Evolutionary conservation across 92 coral and sea anemone genomes (phyloP).

Genomic region (Porites lobata): DNA sequence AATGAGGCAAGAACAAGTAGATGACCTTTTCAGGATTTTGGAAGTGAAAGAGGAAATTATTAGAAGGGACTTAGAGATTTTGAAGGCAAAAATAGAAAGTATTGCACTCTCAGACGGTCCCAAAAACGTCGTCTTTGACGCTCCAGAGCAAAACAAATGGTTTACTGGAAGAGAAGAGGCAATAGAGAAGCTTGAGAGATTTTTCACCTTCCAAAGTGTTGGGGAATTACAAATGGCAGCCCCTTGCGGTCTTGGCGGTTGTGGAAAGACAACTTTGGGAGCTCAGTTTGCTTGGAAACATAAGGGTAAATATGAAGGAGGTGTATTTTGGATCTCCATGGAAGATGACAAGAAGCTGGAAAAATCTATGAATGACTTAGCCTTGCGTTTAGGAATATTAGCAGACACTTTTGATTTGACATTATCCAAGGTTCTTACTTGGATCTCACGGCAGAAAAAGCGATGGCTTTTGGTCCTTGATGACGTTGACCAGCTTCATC

Average conservation of each 20-base stretch:
- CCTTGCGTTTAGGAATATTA: constrained; percentile 55
- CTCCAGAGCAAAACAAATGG: constrained; percentile 49
- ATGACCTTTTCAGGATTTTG: not conserved
- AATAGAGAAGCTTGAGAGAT: not conserved
- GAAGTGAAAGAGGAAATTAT: not conserved
- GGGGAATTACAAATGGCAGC: not conserved
- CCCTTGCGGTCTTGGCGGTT: constrained; percentile 61
- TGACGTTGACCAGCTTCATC: constrained; percentile 69
- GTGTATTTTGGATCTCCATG: constrained; percentile 90
- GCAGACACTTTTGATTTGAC: constrained; percentile 63
- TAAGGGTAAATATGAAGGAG: constrained; percentile 68
- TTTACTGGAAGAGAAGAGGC: constrained; percentile 45
- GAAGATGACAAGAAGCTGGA: constrained; percentile 42
- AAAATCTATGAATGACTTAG: constrained; percentile 71
- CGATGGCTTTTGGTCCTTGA: constrained; percentile 82
- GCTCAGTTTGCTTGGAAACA: constrained; percentile 37
- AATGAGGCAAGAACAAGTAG: constrained; percentile 17
- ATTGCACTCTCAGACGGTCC: not conserved
- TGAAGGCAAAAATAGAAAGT: not conserved
- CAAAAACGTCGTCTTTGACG: constrained; percentile 20
- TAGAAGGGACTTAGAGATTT: not conserved
- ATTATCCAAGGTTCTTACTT: constrained; percentile 60
- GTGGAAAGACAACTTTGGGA: constrained; percentile 53
- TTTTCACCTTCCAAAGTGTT: not conserved
- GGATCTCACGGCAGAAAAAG: constrained; percentile 47